Base-by-base conservation (phyloP, 1,140 invertebrate species). In the Bilobella aurantiaca region DNA sequence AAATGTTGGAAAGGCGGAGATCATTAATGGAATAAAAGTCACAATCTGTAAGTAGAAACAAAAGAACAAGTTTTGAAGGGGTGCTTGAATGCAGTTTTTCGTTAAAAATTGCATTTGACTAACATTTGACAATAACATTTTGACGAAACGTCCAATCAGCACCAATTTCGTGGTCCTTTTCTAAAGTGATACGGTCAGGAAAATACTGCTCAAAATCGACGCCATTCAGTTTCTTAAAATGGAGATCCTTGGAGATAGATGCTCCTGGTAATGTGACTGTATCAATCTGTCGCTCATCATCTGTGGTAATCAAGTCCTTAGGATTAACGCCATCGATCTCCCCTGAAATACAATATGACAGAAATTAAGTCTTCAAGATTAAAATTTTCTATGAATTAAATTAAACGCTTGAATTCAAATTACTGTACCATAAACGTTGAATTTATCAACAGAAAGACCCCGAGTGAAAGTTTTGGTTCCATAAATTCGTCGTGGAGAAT, bases 21-120 rank as follows among this genome's bases (percentile, higher is more conserved):
- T 27, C 61, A 29, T 63, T 63, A 23, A 63, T 49, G 21, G 21
- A 49, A 2, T 3, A 5, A 18, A 23, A 27, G 27, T 25, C 29
- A 63, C 61, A 63, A 3, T 30, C 42, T 63, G 61, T 3, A 49
- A 28, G 34, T 25, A 31, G 25, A 42, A 25, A 42, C 34, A 8
- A 8, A 42, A 42, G 18, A 42, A 12, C 18, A 42, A 42, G 18
- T n/a, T n/a, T n/a, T n/a, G n/a, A n/a, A n/a, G n/a, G n/a, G n/a
- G n/a, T n/a, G n/a, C n/a, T n/a, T n/a, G n/a, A n/a, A n/a, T n/a
- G n/a, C n/a, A n/a, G n/a, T n/a, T n/a, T n/a, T n/a, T n/a, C n/a
- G n/a, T n/a, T n/a, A n/a, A n/a, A n/a, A n/a, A n/a, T n/a, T n/a
- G n/a, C n/a, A n/a, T n/a, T n/a, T n/a, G n/a, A n/a, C n/a, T n/a